A percentile compares a stretch with the other conserved stretches of the same genome.
Evolutionary conservation across 92 coral and sea anemone genomes (phyloP).

Genomic region (Parazoanthus swiftii): DNA sequence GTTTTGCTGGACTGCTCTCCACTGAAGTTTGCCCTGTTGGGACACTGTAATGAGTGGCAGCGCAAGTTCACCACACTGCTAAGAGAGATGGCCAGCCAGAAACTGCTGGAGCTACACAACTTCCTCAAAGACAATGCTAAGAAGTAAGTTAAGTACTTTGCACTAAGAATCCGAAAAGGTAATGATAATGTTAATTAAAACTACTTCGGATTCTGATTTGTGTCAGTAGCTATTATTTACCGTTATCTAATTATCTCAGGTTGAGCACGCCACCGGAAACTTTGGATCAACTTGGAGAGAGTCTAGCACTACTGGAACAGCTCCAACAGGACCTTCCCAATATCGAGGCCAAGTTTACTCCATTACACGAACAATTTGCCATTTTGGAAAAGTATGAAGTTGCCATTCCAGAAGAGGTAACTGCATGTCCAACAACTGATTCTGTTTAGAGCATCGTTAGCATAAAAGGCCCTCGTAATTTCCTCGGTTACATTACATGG

Average conservation of each 20-base stretch:
- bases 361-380: slow-evolving; percentile 96
- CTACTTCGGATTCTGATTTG: neutral
- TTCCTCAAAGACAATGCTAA: slow-evolving; percentile 90
- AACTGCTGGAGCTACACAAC: slow-evolving; percentile 82
- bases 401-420: slow-evolving; percentile 96
- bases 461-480: too few species aligned
- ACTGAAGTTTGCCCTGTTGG: slow-evolving; percentile 88
- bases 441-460: too few species aligned
- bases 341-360: slow-evolving; percentile 96
- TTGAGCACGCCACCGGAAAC: slow-evolving; percentile 98
- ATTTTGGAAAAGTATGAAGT: slow-evolving; percentile 99
- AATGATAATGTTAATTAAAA: neutral
- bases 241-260: slow-evolving; percentile 35
- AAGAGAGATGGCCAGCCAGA: slow-evolving; percentile 97
- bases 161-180: neutral
- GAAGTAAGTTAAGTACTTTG: slow-evolving; percentile 58
- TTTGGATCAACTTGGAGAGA: slow-evolving; percentile 93
- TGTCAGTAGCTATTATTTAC: neutral
- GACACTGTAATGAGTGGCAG: slow-evolving; percentile 99
- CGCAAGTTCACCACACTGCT: slow-evolving; percentile 97
- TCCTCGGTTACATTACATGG: too few species aligned
- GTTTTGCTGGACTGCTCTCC: slow-evolving; percentile 97
- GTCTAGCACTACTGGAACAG: slow-evolving; percentile 84
- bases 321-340: slow-evolving; percentile 90
- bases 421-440: neutral